A percentile compares a stretch with the other conserved stretches of the same genome.
These are phyloP conservation scores for Bubo blakistoni DNA, from an alignment of 2,113 vertebrate genomes.

Conservation along the genomic window DNA sequence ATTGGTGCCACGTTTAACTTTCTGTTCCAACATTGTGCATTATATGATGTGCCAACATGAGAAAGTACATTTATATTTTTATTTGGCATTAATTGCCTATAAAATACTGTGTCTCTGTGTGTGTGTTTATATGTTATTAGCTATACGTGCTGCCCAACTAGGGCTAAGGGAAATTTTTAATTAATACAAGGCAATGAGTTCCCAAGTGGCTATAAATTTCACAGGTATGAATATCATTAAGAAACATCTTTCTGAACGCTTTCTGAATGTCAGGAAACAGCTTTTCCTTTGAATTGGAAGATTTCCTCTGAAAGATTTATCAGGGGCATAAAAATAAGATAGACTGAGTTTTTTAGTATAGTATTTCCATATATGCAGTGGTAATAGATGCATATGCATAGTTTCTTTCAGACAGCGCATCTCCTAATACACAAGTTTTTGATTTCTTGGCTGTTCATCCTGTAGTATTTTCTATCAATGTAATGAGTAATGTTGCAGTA, in stretches of 20 bases:
- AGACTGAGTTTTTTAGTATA: not conserved
- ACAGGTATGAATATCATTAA: not conserved
- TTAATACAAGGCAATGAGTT: not conserved
- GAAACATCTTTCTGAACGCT: not conserved
- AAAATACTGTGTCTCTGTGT: not conserved
- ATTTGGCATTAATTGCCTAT: constrained; percentile 4
- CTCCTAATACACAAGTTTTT: not conserved
- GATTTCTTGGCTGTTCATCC: not conserved
- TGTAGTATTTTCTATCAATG: not conserved
- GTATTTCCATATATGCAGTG: not conserved
- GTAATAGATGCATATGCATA: not conserved
- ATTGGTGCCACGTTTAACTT: not conserved
- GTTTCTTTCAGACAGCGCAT: not conserved
- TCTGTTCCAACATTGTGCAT: constrained; percentile 4
- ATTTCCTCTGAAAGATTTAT: not conserved
- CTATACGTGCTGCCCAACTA: not conserved
- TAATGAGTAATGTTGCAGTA: not conserved
- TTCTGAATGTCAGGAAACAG: not conserved
- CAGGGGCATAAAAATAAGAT: not conserved
- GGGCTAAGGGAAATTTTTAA: not conserved
- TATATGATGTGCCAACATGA: constrained; percentile 10
- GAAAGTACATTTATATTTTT: not conserved
- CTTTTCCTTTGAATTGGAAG: not conserved
- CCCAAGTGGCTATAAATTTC: not conserved
- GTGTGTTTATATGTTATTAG: not conserved